phyloP scores from a whole-genome alignment of 2,797 vertebrate species.

The Poeciliopsis paucimaculata region DNA sequence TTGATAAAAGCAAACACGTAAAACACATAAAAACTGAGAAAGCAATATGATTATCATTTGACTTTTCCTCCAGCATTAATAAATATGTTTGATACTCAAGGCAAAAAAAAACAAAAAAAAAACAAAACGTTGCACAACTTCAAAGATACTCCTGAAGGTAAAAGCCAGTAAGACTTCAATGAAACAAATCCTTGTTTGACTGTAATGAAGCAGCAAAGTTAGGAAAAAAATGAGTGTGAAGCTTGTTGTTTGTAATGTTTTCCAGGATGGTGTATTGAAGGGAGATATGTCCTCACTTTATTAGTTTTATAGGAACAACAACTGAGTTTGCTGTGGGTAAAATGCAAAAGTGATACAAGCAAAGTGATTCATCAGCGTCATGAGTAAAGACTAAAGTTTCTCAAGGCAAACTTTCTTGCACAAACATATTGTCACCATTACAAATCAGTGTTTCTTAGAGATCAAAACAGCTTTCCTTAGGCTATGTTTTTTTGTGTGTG shows the following conservation, averaged over 20 bases:
- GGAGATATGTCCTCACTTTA: not conserved
- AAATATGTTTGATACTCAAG: not conserved
- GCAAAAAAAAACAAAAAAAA: not conserved
- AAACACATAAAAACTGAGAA: not conserved
- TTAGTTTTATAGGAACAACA: not conserved
- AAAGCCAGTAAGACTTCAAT: constrained; percentile 4
- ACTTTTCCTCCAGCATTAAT: not conserved
- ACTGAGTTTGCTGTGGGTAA: not conserved
- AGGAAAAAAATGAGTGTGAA: not conserved
- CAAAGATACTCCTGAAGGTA: not conserved
- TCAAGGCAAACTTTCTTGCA: not conserved
- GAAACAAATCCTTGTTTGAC: constrained; percentile 19
- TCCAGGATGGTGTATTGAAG: not conserved
- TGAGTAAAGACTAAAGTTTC: not conserved
- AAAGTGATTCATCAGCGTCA: not conserved
- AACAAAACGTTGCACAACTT: not conserved
- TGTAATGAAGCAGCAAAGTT: constrained; percentile 3
- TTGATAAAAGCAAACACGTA: not conserved
- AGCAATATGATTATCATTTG: not conserved
- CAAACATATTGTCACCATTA: constrained; percentile 9
- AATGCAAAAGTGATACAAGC: not conserved
- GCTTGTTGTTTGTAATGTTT: not conserved
- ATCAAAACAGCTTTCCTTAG: constrained; percentile 25
- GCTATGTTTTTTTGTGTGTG: constrained; percentile 13
- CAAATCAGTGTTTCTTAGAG: constrained; percentile 11